Evolutionary conservation across 2,113 vertebrate genomes (phyloP).

Genomic region (Geococcyx californianus): DNA sequence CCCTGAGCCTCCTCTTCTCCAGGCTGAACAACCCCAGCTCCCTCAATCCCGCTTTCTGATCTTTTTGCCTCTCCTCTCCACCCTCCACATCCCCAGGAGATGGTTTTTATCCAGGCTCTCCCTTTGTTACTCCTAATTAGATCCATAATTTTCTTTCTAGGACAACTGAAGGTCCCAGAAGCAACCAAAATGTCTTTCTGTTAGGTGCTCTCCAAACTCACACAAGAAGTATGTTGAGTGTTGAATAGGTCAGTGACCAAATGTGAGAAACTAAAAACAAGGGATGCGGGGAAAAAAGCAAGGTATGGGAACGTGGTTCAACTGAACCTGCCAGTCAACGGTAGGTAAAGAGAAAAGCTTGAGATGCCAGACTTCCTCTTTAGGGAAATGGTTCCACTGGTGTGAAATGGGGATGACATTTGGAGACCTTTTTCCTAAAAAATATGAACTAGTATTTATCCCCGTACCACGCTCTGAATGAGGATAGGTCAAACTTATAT

Average conservation of each 20-base stretch:
- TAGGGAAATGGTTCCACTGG: background rate
- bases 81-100: no score
- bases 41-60: background rate
- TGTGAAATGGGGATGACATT: background rate
- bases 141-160: background rate
- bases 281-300: background rate
- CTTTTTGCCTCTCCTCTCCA: no score
- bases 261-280: background rate
- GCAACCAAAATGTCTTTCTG: background rate
- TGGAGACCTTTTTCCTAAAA: background rate
- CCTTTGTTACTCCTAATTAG: background rate
- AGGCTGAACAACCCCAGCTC: no score
- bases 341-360: background rate
- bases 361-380: background rate
- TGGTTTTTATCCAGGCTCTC: background rate
- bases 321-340: background rate
- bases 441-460: background rate
- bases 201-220: background rate
- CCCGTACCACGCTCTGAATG: background rate
- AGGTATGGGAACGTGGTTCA: background rate
- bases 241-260: background rate
- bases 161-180: background rate
- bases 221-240: fast-evolving
- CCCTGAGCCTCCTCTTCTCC: no score
- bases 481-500: background rate